These are phyloP conservation scores for Hippopotamyrus pictus DNA, from an alignment of 2,797 vertebrate genomes.

Conservation along the genomic window DNA sequence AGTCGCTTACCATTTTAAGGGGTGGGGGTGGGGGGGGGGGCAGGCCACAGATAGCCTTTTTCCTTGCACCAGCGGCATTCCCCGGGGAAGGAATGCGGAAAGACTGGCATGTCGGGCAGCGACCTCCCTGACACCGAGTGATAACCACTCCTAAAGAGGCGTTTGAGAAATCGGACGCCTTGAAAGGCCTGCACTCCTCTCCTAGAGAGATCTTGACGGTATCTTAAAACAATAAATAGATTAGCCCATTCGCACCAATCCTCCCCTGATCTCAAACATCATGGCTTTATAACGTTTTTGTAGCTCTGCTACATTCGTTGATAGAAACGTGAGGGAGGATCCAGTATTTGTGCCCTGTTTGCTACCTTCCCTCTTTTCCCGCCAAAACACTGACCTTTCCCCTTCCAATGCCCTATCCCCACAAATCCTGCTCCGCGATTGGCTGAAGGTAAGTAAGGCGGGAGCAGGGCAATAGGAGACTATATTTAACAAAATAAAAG, in stretches of 20 bases:
- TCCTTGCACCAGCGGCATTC: slow-evolving; percentile 63
- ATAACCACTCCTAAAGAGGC: slow-evolving; percentile 43
- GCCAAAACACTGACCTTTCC: not conserved
- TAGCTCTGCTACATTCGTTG: not conserved
- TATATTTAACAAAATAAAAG: not conserved
- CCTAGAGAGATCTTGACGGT: slow-evolving; percentile 33
- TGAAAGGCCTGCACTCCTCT: slow-evolving; percentile 46
- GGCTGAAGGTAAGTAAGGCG: not conserved
- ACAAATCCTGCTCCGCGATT: not conserved
- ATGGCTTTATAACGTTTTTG: not conserved
- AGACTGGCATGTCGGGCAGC: slow-evolving; percentile 53
- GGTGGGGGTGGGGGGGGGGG: slow-evolving; percentile 30
- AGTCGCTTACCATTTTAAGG: slow-evolving; percentile 60
- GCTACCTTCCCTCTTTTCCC: not conserved
- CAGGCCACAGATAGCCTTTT: slow-evolving; percentile 63
- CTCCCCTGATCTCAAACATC: not conserved
- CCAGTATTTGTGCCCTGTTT: not conserved
- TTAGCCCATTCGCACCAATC: not conserved
- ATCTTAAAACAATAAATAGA: slow-evolving; percentile 5
- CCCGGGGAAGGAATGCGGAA: slow-evolving; percentile 57
- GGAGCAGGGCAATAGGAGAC: not conserved
- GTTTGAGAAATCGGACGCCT: slow-evolving; percentile 55
- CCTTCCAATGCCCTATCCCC: not conserved
- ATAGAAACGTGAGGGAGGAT: not conserved
- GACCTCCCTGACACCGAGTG: slow-evolving; percentile 48